Evolutionary conservation across 92 coral and sea anemone species (phyloP).

Genomic region (Muricea muricata): DNA sequence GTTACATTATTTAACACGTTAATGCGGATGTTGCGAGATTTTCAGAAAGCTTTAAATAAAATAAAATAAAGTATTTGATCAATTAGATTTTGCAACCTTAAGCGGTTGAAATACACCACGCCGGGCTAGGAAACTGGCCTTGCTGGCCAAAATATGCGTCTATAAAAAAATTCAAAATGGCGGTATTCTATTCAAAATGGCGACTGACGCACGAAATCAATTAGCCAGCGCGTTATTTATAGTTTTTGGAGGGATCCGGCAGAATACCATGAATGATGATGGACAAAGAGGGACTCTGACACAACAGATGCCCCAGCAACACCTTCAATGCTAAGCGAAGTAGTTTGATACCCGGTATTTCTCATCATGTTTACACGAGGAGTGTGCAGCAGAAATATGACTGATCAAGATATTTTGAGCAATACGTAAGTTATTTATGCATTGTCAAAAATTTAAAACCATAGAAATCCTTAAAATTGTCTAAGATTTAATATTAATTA

Average conservation of each 20-base stretch:
- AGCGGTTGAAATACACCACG: no score
- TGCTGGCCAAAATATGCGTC: neutral
- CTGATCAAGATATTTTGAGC: neutral
- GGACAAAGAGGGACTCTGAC: neutral
- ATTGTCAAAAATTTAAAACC: constrained; percentile 12
- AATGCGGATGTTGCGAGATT: no score
- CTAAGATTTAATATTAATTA: neutral
- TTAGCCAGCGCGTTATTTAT: neutral
- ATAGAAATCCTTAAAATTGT: neutral
- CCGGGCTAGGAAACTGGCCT: constrained; percentile 1
- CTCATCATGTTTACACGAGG: neutral
- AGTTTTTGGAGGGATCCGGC: neutral
- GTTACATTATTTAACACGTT: no score
- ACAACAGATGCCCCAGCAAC: neutral
- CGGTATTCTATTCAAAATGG: neutral
- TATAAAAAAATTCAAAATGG: neutral
- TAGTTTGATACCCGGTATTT: neutral
- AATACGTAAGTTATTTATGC: neutral
- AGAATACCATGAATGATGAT: neutral
- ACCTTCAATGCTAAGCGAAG: neutral
- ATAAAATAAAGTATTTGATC: no score
- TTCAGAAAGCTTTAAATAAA: no score
- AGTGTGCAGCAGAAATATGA: neutral
- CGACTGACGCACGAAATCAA: neutral
- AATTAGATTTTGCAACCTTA: no score